A percentile compares a stretch with the other conserved stretches of the same genome.
Evolutionary conservation across 2,113 vertebrate species (phyloP).

Genomic region (Entomyzon cyanotis): DNA sequence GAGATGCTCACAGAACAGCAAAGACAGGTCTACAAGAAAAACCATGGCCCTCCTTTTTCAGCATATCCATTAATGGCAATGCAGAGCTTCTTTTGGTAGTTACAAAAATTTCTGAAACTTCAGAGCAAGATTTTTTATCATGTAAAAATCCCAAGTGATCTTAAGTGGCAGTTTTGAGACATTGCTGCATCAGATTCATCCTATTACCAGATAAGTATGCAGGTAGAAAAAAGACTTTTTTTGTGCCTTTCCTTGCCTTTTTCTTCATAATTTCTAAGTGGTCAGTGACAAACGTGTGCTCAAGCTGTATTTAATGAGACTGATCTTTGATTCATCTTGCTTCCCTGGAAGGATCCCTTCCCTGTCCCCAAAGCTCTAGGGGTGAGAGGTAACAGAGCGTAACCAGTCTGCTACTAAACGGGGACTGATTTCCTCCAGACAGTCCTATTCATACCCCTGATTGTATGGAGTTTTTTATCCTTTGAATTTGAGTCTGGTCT

Average conservation of each 20-base stretch:
- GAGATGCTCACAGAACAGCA: background rate
- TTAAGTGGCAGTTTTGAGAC: background rate
- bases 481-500: constrained; percentile 18
- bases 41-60: fast-evolving
- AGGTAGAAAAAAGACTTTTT: background rate
- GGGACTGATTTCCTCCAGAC: background rate
- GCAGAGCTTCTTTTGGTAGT: background rate
- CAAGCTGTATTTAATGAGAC: background rate
- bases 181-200: background rate
- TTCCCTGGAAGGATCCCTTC: background rate
- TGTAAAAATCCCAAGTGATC: background rate
- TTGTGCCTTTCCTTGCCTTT: background rate
- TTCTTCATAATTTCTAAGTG: background rate
- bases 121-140: background rate
- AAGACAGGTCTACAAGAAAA: background rate
- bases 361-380: background rate
- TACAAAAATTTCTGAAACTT: background rate
- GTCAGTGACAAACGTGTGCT: background rate
- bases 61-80: background rate
- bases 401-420: background rate
- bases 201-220: background rate
- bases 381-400: background rate
- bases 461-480: background rate
- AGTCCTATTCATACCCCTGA: background rate
- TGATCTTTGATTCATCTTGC: background rate